phyloP scores from a whole-genome alignment of 2,113 vertebrate species.

The Nycticryphes semicollaris region DNA sequence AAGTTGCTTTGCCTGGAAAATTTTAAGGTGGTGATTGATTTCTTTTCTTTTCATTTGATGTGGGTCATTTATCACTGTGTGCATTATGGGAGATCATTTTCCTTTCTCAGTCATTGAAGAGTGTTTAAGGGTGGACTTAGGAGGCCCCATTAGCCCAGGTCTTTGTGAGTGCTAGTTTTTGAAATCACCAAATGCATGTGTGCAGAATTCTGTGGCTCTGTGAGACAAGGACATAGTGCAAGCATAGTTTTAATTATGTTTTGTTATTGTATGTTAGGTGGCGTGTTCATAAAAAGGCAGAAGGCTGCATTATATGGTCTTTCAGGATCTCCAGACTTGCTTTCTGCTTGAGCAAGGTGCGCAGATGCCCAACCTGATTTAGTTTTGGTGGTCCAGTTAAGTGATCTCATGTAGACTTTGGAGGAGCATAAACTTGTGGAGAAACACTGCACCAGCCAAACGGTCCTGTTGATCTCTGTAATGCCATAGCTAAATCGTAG shows the following conservation, averaged over 20 bases:
- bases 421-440: background rate
- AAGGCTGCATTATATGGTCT: background rate
- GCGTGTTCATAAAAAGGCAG: background rate
- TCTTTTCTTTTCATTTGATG: background rate
- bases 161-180: background rate
- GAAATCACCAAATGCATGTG: fast-evolving
- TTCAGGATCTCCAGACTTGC: background rate
- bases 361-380: background rate
- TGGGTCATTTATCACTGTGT: slow-evolving; percentile 19
- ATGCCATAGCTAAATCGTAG: background rate
- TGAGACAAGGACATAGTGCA: background rate
- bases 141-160: background rate
- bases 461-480: background rate
- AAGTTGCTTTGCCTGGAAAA: background rate
- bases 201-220: background rate
- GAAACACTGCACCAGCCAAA: background rate
- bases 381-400: background rate
- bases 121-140: background rate
- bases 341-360: background rate
- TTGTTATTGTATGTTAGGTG: background rate
- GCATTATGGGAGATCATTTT: background rate
- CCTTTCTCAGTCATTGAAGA: background rate
- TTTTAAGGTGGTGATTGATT: slow-evolving; percentile 22
- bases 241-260: background rate
- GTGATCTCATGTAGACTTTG: background rate